Conservation (phyloP, 2,797 vertebrate species). For the Pantherophis vulpinus region DNA sequence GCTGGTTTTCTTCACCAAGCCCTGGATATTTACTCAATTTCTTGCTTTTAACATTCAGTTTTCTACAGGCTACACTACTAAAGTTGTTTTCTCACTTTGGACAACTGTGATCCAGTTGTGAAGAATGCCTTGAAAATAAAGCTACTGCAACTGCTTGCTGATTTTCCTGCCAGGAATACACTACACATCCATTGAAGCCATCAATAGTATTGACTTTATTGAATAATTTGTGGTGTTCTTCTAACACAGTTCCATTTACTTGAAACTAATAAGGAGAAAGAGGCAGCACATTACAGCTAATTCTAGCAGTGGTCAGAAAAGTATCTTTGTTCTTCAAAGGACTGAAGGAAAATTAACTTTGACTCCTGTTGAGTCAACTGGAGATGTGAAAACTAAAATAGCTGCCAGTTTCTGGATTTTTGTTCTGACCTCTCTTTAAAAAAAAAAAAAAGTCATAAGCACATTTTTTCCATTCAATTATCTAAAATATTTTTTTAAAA, state of each 20-base stretch:
- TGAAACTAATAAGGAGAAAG: constrained; percentile 12
- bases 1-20: not conserved
- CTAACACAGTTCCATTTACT: not conserved
- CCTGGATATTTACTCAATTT: not conserved
- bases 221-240: not conserved
- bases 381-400: not conserved
- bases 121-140: not conserved
- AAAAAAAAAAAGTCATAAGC: constrained; percentile 17
- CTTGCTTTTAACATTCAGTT: not conserved
- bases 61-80: rapidly evolving
- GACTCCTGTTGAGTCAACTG: not conserved
- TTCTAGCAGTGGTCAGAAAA: not conserved
- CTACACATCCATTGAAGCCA: not conserved
- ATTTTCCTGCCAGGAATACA: not conserved
- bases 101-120: not conserved
- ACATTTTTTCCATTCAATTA: not conserved
- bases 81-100: not conserved
- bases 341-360: constrained; percentile 6
- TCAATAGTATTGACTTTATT: not conserved
- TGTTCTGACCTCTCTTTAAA: not conserved
- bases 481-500: constrained; percentile 9
- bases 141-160: not conserved
- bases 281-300: not conserved
- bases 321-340: not conserved
- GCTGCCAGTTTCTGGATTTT: not conserved